A percentile compares a stretch with the other conserved stretches of the same genome.
Conservation (phyloP, 2,113 vertebrate genomes). For the Lycaon pictus region DNA sequence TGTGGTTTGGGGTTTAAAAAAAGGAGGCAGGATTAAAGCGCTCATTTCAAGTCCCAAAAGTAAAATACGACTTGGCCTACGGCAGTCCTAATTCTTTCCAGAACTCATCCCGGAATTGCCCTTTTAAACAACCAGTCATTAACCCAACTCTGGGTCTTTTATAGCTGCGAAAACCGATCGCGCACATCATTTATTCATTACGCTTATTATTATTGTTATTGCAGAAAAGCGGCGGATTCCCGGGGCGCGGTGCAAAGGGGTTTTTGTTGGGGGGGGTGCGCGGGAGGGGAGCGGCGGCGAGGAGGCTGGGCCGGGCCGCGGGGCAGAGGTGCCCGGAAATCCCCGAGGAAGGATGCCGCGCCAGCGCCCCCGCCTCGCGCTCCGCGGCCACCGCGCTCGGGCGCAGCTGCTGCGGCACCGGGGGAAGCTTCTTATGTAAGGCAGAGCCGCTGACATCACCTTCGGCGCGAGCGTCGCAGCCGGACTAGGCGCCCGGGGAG, state of each 20-base stretch:
- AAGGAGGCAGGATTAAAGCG: conserved; percentile 79
- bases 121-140: conserved; percentile 83
- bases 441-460: conserved; percentile 88
- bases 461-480: conserved; percentile 66
- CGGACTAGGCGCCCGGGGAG: conserved; percentile 48
- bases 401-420: conserved; percentile 81
- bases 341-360: background rate
- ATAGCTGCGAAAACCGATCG: conserved; percentile 73
- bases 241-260: conserved; percentile 65
- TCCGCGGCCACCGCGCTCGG: conserved; percentile 57
- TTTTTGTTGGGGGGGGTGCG: background rate
- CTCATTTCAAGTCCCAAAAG: conserved; percentile 78
- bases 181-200: conserved; percentile 81
- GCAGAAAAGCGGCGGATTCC: conserved; percentile 75
- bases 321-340: conserved; percentile 18
- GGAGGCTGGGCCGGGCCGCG: background rate
- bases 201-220: conserved; percentile 78
- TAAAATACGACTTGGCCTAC: conserved; percentile 83
- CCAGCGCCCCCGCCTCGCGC: background rate
- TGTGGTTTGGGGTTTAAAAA: conserved; percentile 76
- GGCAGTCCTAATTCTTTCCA: conserved; percentile 76
- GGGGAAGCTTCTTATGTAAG: conserved; percentile 87
- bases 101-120: conserved; percentile 75
- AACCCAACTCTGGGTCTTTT: conserved; percentile 82
- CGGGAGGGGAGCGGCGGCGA: background rate